A percentile compares a stretch with the other conserved stretches of the same genome.
These are phyloP conservation scores for Callospermophilus lateralis DNA, from an alignment of 2,113 vertebrate genomes.

Conservation along the genomic window DNA sequence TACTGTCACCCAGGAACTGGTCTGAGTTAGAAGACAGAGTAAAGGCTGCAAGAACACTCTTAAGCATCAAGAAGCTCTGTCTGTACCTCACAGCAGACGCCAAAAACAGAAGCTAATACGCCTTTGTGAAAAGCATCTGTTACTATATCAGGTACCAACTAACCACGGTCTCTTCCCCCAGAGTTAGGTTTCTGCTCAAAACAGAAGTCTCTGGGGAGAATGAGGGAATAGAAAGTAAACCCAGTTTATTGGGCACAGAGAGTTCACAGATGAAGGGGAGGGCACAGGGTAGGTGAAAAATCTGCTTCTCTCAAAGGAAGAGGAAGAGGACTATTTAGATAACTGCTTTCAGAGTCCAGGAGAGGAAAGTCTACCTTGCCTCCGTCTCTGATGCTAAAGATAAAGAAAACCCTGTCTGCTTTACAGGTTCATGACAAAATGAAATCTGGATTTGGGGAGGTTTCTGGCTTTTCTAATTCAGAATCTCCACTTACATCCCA, in stretches of 20 bases:
- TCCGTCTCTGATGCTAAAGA: not conserved
- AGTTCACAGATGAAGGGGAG: not conserved
- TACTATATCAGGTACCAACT: conserved; percentile 3
- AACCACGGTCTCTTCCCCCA: not conserved
- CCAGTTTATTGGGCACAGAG: not conserved
- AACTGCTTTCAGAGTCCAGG: not conserved
- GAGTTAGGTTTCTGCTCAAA: conserved; percentile 56
- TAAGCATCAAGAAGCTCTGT: not conserved
- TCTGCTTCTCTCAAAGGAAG: not conserved
- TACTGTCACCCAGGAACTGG: not conserved
- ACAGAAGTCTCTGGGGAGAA: conserved; percentile 28
- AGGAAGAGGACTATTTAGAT: not conserved
- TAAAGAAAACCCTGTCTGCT: not conserved
- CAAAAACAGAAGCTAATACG: not conserved
- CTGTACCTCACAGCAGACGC: not conserved
- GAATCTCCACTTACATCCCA: not conserved
- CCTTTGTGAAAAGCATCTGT: conserved; percentile 30
- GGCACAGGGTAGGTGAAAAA: not conserved
- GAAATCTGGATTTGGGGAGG: not conserved
- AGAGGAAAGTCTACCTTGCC: not conserved
- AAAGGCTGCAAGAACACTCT: not conserved
- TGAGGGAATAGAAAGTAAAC: not conserved
- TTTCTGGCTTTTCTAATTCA: not conserved
- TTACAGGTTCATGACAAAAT: conserved; percentile 7
- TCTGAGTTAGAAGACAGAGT: not conserved